Percentiles rank a stretch among this genome's conserved stretches.
Evolutionary conservation across 2,888 invertebrate species (phyloP).

Genomic region (Muscina levida): DNA sequence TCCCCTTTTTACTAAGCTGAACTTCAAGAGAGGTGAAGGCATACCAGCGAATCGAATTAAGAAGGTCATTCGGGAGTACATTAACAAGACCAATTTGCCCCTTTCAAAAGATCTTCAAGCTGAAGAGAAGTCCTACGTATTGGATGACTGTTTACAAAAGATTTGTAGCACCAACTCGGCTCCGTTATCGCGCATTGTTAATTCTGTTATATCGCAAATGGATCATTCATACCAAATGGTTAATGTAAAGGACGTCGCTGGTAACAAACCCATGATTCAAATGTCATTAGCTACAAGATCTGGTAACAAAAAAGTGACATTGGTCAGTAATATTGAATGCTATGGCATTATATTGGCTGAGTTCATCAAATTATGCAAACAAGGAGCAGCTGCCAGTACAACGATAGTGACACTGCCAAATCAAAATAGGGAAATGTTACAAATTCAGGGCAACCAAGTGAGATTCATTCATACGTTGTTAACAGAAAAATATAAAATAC

Average conservation of each 20-base stretch:
- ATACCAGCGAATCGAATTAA: slow-evolving; percentile 84
- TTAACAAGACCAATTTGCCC: slow-evolving; percentile 84
- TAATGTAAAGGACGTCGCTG: slow-evolving; percentile 79
- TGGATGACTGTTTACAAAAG: slow-evolving; percentile 75
- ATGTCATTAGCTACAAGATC: slow-evolving; percentile 89
- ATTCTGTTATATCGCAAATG: slow-evolving; percentile 85
- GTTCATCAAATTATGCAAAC: slow-evolving; percentile 91
- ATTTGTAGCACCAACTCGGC: slow-evolving; percentile 71
- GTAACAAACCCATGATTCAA: slow-evolving; percentile 88
- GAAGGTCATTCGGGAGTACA: slow-evolving; percentile 86
- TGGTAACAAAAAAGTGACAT: slow-evolving; percentile 94
- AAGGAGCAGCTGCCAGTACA: slow-evolving; percentile 92
- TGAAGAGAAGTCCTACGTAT: slow-evolving; percentile 70
- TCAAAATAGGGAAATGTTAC: slow-evolving; percentile 87
- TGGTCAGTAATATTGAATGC: slow-evolving; percentile 92
- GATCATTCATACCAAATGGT: slow-evolving; percentile 79
- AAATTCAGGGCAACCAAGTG: slow-evolving; percentile 96
- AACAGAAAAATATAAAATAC: slow-evolving; percentile 79
- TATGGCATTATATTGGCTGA: slow-evolving; percentile 90
- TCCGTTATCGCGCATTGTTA: slow-evolving; percentile 87
- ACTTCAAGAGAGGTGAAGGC: slow-evolving; percentile 83
- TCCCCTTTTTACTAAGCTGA: slow-evolving; percentile 77
- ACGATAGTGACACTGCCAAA: slow-evolving; percentile 88
- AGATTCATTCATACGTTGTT: slow-evolving; percentile 77
- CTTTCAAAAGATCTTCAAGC: slow-evolving; percentile 76